Base-by-base conservation (phyloP, 2,113 vertebrate genomes). In the Thermophis baileyi region DNA sequence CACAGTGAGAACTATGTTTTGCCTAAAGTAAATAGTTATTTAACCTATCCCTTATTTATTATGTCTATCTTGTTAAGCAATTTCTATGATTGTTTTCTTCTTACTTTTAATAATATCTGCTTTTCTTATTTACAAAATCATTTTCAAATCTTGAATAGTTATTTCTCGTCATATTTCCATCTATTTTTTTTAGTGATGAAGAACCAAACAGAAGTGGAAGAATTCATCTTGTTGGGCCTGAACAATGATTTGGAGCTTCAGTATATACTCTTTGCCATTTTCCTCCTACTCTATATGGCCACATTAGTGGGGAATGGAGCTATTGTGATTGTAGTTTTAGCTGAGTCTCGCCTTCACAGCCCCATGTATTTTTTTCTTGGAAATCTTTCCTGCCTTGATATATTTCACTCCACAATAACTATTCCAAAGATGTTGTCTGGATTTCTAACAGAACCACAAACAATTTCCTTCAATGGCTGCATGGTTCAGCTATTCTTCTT, bases 301-400 rank as follows among this genome's bases (percentile, higher is more conserved):
- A 91, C 4, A 35, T 27, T 95, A 9, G 12, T 95, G 57, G 95
- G 93, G 27, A 97, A 97, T 12, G n/a, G 95, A 10, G 46, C 93
- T 69, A 93, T 96, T 57, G 18, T 97, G 22, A 35, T 81, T 54
- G 46, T 89, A 47, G 94, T 96, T 47, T 6, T 89, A 63, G 11
- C 91, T 6, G 93, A 97, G 81, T 74, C 89, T 8, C 6, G 0
- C 9, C 96, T 97, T 35, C 96, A 96, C 54, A 96, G 93, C 0
- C 96, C 94, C 0, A 95, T 95, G 96, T 97, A 96, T 55, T 97
- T 97, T 93, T 96, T 97, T 85, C 94, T 97, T 74, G 92, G 92
- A 63, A 96, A 96, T 20, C 91, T 97, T 8, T 96, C 95, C 53
- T 74, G 94, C 49, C 86, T 96, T 63, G 96, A 96, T 6, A 88